phyloP scores from a whole-genome alignment of 2,888 invertebrate genomes.

The Eupithecia insigniata region DNA sequence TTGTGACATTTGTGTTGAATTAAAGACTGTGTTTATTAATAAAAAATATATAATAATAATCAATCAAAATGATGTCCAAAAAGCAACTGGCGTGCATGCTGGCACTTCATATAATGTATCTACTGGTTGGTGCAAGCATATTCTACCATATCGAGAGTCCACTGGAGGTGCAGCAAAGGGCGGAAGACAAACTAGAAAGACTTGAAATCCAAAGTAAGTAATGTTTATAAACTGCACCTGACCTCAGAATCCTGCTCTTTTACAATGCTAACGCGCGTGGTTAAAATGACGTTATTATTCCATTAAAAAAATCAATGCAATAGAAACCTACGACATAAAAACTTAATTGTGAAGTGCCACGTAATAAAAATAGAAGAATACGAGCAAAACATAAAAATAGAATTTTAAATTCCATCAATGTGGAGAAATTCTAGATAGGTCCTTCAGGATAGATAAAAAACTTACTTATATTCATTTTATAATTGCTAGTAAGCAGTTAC shows the following conservation, averaged over 20 bases:
- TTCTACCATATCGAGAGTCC: slow-evolving; percentile 92
- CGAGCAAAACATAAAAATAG: not conserved
- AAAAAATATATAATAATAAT: slow-evolving; percentile 43
- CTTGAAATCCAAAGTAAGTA: slow-evolving; percentile 89
- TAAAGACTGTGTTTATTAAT: slow-evolving; percentile 51
- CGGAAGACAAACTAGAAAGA: slow-evolving; percentile 85
- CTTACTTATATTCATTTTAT: not conserved
- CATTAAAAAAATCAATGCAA: not conserved
- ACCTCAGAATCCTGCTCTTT: slow-evolving; percentile 39
- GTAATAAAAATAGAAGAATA: not conserved
- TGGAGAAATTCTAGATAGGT: not conserved
- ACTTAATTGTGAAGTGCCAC: not conserved
- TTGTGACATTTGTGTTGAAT: slow-evolving; percentile 45
- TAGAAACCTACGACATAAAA: not conserved
- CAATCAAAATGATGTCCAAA: slow-evolving; percentile 89
- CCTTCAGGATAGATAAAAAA: not conserved
- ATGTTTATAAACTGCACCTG: slow-evolving; percentile 39
- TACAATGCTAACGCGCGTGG: slow-evolving; percentile 18
- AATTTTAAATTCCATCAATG: not conserved
- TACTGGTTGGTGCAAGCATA: slow-evolving; percentile 92
- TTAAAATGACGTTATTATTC: not conserved
- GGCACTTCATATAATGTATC: slow-evolving; percentile 89
- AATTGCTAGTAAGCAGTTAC: not conserved
- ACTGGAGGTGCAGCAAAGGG: slow-evolving; percentile 86
- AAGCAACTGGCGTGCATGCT: slow-evolving; percentile 91